Evolutionary conservation across 2,888 invertebrate species (phyloP), one percentile per base, ranked within the genome.

Genomic region (Sinopyrophorus schimmeli): DNA sequence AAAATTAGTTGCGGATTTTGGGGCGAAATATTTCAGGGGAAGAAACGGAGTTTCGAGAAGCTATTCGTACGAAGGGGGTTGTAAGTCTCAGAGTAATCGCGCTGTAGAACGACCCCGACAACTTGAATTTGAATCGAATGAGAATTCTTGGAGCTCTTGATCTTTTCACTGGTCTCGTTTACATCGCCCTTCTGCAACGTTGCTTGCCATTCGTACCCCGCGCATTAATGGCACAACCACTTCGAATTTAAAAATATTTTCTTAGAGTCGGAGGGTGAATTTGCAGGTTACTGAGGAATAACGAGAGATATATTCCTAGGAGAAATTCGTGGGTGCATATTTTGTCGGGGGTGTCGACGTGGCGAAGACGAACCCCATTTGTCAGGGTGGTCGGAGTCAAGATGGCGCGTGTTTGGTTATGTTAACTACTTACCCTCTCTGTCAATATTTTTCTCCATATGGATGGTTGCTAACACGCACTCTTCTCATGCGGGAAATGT

Each of bases 361-460:
- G 57, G 58, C 58, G 53, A 57, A 59, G 61, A 59, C 60, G 56
- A 60, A 54, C 60, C 57, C 57, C 57, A 58, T 62, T 59, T 49
- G 54, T 34, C 37, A 21, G 50, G 56, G 54, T 53, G 41, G 44
- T 41, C 32, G 55, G 47, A 61, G 59, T 64, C 62, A 64, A 65
- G 63, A 65, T 63, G 66, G 63, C 63, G 62, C 44, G 47, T 65
- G 63, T 68, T 67, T 64, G 61, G 62, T 63, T 67, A 66, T 66
- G 65, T 60, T 63, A 64, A 67, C 59, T 55, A 60, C 57, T 57
- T 54, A 47, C 60, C 61, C 62, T 63, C 60, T 65, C 53, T 65
- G 65, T 63, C 62, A 65, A 66, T 61, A 66, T 63, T 60, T 59
- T 58, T 58, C 60, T 59, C 56, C 62, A 60, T 62, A 60, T 55